These are phyloP conservation scores for Pogona vitticeps DNA, from an alignment of 2,113 vertebrate species.

Conservation along the genomic window DNA sequence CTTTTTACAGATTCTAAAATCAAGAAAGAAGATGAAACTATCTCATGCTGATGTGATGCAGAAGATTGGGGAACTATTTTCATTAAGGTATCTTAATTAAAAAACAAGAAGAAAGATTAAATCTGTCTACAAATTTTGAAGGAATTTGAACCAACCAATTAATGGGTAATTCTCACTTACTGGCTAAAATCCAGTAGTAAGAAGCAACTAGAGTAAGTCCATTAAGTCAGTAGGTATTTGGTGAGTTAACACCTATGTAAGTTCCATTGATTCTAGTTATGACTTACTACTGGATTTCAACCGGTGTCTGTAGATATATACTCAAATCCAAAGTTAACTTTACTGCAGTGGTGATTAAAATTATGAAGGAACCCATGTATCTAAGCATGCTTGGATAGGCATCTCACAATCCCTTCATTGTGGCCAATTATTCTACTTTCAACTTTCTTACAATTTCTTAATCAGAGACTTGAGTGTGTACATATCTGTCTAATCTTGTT, in stretches of 20 bases:
- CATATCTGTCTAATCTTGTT: too few species aligned
- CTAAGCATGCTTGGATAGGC: background rate
- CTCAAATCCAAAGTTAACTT: background rate
- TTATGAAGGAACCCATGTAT: too few species aligned
- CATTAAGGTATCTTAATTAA: conserved; percentile 82
- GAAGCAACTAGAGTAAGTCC: too few species aligned
- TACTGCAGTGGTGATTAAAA: background rate
- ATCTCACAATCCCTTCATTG: background rate
- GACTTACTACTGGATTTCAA: too few species aligned
- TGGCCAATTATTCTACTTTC: background rate
- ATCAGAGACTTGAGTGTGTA: too few species aligned
- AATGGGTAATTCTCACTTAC: background rate
- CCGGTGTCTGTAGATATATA: too few species aligned
- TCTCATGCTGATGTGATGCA: conserved; percentile 96
- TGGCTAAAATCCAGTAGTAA: background rate
- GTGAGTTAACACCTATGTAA: too few species aligned
- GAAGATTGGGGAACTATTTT: conserved; percentile 96
- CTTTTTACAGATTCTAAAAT: conserved; percentile 85
- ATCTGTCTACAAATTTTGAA: too few species aligned
- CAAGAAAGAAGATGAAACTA: conserved; percentile 89
- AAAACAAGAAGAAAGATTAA: background rate
- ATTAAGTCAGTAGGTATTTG: background rate
- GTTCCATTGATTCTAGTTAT: too few species aligned
- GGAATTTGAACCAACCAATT: too few species aligned
- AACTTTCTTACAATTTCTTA: too few species aligned